phyloP scores from a whole-genome alignment of 1,140 invertebrate genomes.

The Centruroides sculpturatus region DNA sequence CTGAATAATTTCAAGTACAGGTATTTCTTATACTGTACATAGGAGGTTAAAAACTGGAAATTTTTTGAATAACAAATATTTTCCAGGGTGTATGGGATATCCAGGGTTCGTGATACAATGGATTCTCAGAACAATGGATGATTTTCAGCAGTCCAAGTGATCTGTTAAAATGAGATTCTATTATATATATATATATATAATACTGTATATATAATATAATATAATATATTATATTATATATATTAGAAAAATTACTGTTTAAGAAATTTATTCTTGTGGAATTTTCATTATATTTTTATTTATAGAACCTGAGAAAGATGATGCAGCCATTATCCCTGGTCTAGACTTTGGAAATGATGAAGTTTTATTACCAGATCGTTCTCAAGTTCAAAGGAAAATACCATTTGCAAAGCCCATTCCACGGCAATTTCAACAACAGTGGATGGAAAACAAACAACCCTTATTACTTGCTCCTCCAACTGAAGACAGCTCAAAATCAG shows the following conservation, averaged over 20 bases:
- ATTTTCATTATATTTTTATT: not conserved
- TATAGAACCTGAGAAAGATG: conserved; percentile 25
- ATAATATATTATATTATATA: no score
- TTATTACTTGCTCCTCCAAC: conserved; percentile 11
- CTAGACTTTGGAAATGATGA: conserved; percentile 48
- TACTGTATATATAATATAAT: no score
- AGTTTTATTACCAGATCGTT: conserved; percentile 41
- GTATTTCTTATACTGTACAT: no score
- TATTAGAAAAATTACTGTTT: not conserved
- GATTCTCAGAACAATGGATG: no score
- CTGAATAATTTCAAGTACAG: no score
- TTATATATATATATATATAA: no score
- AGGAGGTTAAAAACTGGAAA: no score
- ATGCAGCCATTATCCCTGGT: conserved; percentile 54
- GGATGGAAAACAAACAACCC: conserved; percentile 54
- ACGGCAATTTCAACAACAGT: conserved; percentile 86
- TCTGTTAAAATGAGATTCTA: no score
- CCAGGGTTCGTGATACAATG: no score
- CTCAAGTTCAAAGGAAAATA: conserved; percentile 39
- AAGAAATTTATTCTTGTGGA: not conserved
- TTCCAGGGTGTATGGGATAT: no score
- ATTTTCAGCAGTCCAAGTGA: no score
- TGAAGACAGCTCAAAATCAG: not conserved
- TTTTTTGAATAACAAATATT: no score
- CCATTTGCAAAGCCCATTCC: conserved; percentile 93